Evolutionary conservation across 1,140 invertebrate genomes (phyloP).

Genomic region (Drosophila neocordata): DNA sequence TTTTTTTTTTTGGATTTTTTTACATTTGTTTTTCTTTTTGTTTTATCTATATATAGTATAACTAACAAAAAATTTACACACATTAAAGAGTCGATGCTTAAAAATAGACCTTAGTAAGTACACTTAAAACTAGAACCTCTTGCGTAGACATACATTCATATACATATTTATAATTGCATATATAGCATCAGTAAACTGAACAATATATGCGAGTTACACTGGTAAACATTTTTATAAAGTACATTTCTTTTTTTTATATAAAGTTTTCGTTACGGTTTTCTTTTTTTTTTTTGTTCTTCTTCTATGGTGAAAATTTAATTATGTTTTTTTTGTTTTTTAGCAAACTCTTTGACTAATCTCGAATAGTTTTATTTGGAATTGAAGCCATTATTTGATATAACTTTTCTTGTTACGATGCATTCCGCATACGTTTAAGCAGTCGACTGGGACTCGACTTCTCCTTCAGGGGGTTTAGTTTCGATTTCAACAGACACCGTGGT

Average conservation of each 20-base stretch:
- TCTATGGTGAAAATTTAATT: conserved; percentile 26
- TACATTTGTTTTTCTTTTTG: conserved; percentile 53
- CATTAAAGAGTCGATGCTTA: conserved; percentile 61
- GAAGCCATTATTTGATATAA: conserved; percentile 64
- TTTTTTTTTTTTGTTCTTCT: conserved; percentile 26
- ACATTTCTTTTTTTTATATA: conserved; percentile 26
- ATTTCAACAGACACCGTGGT: conserved; percentile 51
- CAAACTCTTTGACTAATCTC: conserved; percentile 55
- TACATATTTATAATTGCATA: conserved; percentile 45
- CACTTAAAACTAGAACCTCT: conserved; percentile 70
- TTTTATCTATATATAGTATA: conserved; percentile 56
- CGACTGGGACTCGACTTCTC: conserved; percentile 13
- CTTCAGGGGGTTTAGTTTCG: conserved; percentile 6
- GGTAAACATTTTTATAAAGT: conserved; percentile 10
- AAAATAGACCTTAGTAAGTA: conserved; percentile 63
- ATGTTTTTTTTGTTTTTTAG: conserved; percentile 6
- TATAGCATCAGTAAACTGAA: conserved; percentile 30
- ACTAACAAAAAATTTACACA: conserved; percentile 72
- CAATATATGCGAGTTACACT: conserved; percentile 19
- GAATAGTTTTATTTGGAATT: conserved; percentile 72
- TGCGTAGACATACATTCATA: conserved; percentile 59
- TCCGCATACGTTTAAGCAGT: conserved; percentile 21
- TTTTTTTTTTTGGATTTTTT: conserved; percentile 63
- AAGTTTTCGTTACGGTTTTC: conserved; percentile 28
- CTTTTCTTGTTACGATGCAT: conserved; percentile 31